Percentiles rank a stretch among this genome's conserved stretches.
Conservation (phyloP, 1,140 invertebrate genomes). For the Drosophila ficusphila region DNA sequence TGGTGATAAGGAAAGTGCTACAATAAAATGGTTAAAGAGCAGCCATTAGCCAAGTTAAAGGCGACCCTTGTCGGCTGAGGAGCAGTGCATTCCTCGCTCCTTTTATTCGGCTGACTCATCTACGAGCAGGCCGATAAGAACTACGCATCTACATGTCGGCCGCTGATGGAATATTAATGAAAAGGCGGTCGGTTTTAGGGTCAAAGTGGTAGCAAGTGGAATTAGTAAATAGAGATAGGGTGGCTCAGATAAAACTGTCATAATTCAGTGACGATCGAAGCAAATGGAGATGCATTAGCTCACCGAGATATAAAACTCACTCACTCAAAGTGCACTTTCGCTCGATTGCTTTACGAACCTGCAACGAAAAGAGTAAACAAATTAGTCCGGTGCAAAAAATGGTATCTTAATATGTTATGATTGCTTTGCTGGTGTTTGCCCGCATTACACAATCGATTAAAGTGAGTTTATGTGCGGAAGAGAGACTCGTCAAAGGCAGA, state of each 20-base stretch:
- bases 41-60: conserved; percentile 77
- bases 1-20: conserved; percentile 70
- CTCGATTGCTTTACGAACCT: conserved; percentile 47
- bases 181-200: conserved; percentile 39
- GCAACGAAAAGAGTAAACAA: conserved; percentile 58
- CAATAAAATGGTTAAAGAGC: conserved; percentile 80
- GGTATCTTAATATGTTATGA: conserved; percentile 39
- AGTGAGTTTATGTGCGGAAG: conserved; percentile 4
- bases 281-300: conserved; percentile 47
- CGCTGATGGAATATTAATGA: conserved; percentile 72
- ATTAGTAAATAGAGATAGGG: conserved; percentile 58
- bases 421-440: conserved; percentile 41
- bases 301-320: conserved; percentile 12
- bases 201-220: conserved; percentile 70
- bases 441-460: conserved; percentile 30
- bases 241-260: conserved; percentile 36
- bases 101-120: conserved; percentile 63
- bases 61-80: conserved; percentile 22
- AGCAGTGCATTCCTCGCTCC: conserved; percentile 39
- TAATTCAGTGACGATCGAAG: conserved; percentile 30
- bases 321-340: conserved; percentile 1
- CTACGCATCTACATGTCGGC: conserved; percentile 19
- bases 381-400: conserved; percentile 9
- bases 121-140: conserved; percentile 43
- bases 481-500: conserved; percentile 24